A percentile compares a stretch with the other conserved stretches of the same genome.
phyloP scores from a whole-genome alignment of 64 coral and sea anemone species.

The Actinia tenebrosa region DNA sequence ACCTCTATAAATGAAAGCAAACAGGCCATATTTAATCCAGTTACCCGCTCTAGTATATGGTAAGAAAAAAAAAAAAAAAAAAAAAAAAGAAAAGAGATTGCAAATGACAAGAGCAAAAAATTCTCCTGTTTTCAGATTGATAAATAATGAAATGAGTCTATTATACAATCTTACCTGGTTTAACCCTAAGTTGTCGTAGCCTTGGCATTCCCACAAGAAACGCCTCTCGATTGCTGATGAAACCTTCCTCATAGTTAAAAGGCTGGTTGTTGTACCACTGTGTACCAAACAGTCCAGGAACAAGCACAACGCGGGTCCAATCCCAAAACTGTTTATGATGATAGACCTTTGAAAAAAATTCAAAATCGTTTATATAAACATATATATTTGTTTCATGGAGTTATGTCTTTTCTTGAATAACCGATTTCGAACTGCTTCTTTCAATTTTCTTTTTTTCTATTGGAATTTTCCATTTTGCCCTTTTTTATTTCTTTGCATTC shows the following conservation, averaged over 20 bases:
- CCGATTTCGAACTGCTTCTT: too few relatives aligned
- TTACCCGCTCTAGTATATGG: too few relatives aligned
- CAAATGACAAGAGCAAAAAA: too few relatives aligned
- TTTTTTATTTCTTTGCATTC: too few relatives aligned
- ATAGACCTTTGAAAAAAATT: background rate
- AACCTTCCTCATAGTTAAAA: constrained; percentile 9
- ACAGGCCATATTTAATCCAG: too few relatives aligned
- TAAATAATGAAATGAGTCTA: background rate
- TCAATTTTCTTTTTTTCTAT: too few relatives aligned
- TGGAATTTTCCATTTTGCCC: too few relatives aligned
- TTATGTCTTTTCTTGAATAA: background rate
- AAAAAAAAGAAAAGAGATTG: too few relatives aligned
- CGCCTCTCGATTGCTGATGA: constrained; percentile 5
- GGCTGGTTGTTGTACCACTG: constrained; percentile 6
- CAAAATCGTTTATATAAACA: background rate
- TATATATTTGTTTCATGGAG: background rate
- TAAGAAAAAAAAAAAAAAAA: too few relatives aligned
- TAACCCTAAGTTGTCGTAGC: constrained; percentile 6
- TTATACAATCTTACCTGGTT: constrained; percentile 6
- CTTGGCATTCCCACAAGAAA: constrained; percentile 13
- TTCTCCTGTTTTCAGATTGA: background rate
- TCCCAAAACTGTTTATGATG: constrained; percentile 8
- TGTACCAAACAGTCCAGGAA: constrained; percentile 13
- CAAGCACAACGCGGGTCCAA: background rate
- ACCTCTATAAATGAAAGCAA: too few relatives aligned